Base-by-base conservation (phyloP, 2,888 invertebrate genomes). In the Cephus rjabovi region DNA sequence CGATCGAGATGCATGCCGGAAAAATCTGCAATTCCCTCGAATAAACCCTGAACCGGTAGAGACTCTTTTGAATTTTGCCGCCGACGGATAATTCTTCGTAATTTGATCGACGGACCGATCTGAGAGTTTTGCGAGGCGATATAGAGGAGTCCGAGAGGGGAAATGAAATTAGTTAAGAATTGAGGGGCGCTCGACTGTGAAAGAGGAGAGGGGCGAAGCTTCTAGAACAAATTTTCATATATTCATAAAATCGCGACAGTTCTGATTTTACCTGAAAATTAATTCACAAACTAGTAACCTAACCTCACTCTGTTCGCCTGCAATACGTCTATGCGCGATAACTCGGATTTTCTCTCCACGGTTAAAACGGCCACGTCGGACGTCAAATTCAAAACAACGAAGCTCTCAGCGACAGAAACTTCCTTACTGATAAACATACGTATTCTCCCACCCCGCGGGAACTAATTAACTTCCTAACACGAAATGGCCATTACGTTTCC, bases 381-480 rank as follows among this genome's bases (percentile, higher is more conserved):
- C 15, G 85, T 83, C 84, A 81, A 83, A 84, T 84, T 84, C 82
- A 85, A 83, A 84, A 85, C 83, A 85, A 81, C 83, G 78, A 78
- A 76, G 80, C 78, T 80, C 80, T 81, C 80, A 82, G 83, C 82
- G 83, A 82, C 79, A 79, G 81, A 79, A 83, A 82, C 84, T 83
- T 83, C 69, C 79, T 77, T 80, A 33, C 69, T 78, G 77, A 81
- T 82, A 85, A 85, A 83, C 84, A 84, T 23, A 15, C 56, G 56
- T 56, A 23, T 15, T 15, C 40, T 15, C 56, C 56, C 23, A 56
- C 23, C 56, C 23, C 56, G 33, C 87, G 86, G 88, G 88, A 89
- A 90, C 90, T 90, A 90, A 89, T 91, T 90, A 90, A 87, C 88
- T 89, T 88, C 85, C 88, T 84, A 86, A 91, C 91, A 91, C 90